A percentile compares a stretch with the other conserved stretches of the same genome.
Evolutionary conservation across 1,140 invertebrate genomes (phyloP).

Genomic region (Drosophila elegans): DNA sequence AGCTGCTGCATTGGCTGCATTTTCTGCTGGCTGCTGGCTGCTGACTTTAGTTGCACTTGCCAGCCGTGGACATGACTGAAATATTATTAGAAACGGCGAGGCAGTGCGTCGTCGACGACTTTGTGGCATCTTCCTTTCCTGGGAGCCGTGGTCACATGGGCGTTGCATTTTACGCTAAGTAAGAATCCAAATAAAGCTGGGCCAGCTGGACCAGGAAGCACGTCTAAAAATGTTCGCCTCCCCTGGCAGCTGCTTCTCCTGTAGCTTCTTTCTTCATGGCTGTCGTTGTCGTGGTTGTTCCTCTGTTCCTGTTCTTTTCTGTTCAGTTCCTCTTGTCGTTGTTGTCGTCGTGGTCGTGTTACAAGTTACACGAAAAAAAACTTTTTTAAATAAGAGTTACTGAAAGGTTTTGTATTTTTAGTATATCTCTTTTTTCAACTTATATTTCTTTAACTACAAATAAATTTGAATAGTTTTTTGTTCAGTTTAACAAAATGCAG

Average conservation of each 20-base stretch:
- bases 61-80: slow-evolving; percentile 68
- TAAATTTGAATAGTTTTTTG: too few species aligned
- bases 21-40: slow-evolving; percentile 4
- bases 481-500: too few species aligned
- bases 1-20: slow-evolving; percentile 45
- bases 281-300: slow-evolving; percentile 49
- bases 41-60: slow-evolving; percentile 56
- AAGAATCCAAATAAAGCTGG: slow-evolving; percentile 70
- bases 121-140: slow-evolving; percentile 17
- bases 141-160: slow-evolving; percentile 55
- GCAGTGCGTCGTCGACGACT: slow-evolving; percentile 56
- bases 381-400: neutral
- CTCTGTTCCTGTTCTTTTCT: slow-evolving; percentile 14
- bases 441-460: too few species aligned
- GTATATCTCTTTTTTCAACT: too few species aligned
- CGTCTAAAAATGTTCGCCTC: slow-evolving; percentile 66
- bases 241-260: slow-evolving; percentile 8
- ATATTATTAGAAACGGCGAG: slow-evolving; percentile 78
- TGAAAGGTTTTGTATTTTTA: too few species aligned
- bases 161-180: slow-evolving; percentile 74
- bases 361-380: slow-evolving; percentile 2
- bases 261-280: slow-evolving; percentile 12
- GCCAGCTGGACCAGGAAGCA: slow-evolving; percentile 71
- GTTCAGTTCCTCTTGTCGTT: slow-evolving; percentile 43
- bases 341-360: slow-evolving; percentile 60